Percentiles rank a stretch among this genome's conserved stretches.
These are phyloP conservation scores for Pao palembangensis DNA, from an alignment of 2,113 vertebrate species.

Conservation along the genomic window DNA sequence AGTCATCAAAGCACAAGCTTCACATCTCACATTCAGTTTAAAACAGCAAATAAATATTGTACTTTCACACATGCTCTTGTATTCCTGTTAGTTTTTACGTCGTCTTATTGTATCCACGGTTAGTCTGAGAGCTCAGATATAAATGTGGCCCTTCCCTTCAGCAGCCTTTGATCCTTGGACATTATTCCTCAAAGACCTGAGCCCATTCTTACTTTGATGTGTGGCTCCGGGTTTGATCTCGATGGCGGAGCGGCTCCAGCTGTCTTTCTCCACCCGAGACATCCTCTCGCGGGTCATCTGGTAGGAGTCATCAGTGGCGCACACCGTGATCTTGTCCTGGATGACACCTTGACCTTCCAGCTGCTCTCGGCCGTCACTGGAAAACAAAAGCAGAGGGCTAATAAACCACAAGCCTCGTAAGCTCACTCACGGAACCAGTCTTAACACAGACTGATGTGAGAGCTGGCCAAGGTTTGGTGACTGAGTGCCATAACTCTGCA, in stretches of 20 bases:
- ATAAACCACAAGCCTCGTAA: conserved; percentile 6
- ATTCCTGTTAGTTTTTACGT: conserved; percentile 19
- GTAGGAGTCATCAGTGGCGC: conserved; percentile 79
- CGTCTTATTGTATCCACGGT: conserved; percentile 5
- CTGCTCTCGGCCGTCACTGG: conserved; percentile 67
- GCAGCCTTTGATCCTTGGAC: conserved; percentile 5
- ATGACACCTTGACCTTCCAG: conserved; percentile 82
- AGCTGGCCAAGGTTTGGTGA: conserved; percentile 42
- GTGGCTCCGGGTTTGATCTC: conserved; percentile 74
- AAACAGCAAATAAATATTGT: conserved; percentile 7
- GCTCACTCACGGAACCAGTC: not conserved
- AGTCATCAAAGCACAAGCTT: not conserved
- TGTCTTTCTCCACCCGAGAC: conserved; percentile 78
- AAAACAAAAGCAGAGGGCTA: conserved; percentile 13
- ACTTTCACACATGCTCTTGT: not conserved
- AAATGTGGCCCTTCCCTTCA: conserved; percentile 10
- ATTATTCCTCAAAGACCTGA: not conserved
- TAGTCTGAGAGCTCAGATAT: conserved; percentile 9
- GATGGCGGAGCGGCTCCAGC: conserved; percentile 72
- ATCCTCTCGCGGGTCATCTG: conserved; percentile 74
- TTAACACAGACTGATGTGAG: conserved; percentile 5
- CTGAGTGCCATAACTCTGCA: conserved; percentile 41
- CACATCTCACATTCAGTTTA: conserved; percentile 28
- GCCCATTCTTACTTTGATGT: conserved; percentile 63
- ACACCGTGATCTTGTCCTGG: conserved; percentile 84